phyloP scores from a whole-genome alignment of 64 coral and sea anemone species.

The Stylophora pistillata region DNA sequence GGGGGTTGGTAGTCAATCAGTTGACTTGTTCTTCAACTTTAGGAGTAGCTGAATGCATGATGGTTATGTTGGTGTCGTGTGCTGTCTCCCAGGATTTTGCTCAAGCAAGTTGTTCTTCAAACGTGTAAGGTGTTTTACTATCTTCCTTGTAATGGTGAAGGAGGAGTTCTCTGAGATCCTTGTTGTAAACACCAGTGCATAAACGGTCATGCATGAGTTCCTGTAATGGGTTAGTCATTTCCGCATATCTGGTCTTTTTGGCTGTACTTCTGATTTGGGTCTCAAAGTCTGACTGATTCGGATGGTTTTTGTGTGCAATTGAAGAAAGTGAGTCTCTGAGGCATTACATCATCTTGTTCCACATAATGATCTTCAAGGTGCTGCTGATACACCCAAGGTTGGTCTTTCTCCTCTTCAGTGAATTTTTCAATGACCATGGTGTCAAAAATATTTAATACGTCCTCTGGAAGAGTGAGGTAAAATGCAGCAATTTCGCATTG shows the following conservation, averaged over 20 bases:
- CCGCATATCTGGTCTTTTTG: slow-evolving; percentile 4
- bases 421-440: slow-evolving; percentile 11
- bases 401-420: background rate
- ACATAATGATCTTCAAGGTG: slow-evolving; percentile 30
- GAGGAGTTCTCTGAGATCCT: slow-evolving; percentile 27
- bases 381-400: slow-evolving; percentile 22
- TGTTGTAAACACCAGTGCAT: slow-evolving; percentile 19
- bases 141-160: slow-evolving; percentile 28
- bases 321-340: slow-evolving; percentile 12
- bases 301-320: slow-evolving; percentile 24
- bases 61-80: background rate
- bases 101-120: background rate
- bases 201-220: slow-evolving; percentile 1
- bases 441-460: slow-evolving; percentile 25
- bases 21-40: too few relatives aligned
- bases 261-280: slow-evolving; percentile 4
- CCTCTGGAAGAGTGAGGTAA: slow-evolving; percentile 11
- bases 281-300: slow-evolving; percentile 22
- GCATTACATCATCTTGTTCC: slow-evolving; percentile 35
- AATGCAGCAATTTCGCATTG: slow-evolving; percentile 21
- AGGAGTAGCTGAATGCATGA: too few relatives aligned
- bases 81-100: background rate
- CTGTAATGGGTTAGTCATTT: slow-evolving; percentile 20
- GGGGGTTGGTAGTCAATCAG: too few relatives aligned
- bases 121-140: background rate